These are phyloP conservation scores for Trichacis sp. DNA, from an alignment of 2,888 invertebrate genomes.

Conservation along the genomic window DNA sequence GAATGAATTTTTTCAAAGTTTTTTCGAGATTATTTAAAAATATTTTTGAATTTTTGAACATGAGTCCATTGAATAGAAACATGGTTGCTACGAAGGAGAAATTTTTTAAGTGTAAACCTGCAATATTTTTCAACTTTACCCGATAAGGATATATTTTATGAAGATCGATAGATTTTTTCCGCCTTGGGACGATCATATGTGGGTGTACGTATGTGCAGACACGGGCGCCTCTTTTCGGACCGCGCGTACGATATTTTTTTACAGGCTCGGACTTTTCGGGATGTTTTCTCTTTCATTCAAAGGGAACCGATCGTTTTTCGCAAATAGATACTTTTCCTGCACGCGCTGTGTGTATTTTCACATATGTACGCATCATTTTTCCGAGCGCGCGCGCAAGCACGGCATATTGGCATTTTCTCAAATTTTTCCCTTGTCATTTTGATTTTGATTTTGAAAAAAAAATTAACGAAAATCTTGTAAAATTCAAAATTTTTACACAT, in stretches of 20 bases:
- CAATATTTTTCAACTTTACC: constrained; percentile 13
- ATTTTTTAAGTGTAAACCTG: no score
- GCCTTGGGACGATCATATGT: constrained; percentile 10
- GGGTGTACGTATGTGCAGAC: constrained; percentile 7
- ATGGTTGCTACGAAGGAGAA: no score
- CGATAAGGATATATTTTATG: constrained; percentile 15
- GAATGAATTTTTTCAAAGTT: no score
- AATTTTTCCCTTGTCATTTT: no score
- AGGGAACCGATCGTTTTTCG: no score
- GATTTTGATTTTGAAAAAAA: no score
- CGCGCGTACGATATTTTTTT: neutral
- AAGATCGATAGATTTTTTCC: constrained; percentile 7
- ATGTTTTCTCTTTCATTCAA: no score
- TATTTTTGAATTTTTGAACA: no score
- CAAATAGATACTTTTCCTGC: neutral
- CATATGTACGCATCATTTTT: neutral
- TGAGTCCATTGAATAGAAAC: no score
- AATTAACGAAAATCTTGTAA: no score
- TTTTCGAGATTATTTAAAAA: no score
- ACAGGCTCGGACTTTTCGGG: neutral
- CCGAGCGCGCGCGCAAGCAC: neutral
- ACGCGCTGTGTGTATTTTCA: constrained; percentile 1
- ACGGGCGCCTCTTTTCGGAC: neutral
- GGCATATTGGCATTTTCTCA: neutral
- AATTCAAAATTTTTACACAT: no score